Evolutionary conservation across 2,888 invertebrate species (phyloP).

Genomic region (Dascillus cervinus): DNA sequence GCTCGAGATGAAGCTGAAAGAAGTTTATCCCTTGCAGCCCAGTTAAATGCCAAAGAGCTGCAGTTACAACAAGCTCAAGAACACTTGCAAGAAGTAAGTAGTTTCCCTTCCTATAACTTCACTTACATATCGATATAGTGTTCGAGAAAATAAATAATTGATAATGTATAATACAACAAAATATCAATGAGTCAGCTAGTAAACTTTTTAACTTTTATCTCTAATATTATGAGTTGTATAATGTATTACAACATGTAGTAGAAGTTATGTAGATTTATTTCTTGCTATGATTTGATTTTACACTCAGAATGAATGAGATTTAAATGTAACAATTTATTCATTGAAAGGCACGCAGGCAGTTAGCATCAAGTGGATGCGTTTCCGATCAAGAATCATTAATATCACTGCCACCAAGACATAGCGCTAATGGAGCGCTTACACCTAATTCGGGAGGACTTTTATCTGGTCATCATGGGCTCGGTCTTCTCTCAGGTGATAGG

Average conservation of each 20-base stretch:
- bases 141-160: too few species aligned
- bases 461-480: slow-evolving; percentile 43
- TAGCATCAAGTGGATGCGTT: slow-evolving; percentile 68
- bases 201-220: too few species aligned
- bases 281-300: too few species aligned
- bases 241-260: too few species aligned
- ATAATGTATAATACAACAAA: too few species aligned
- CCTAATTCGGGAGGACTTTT: slow-evolving; percentile 49
- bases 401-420: slow-evolving; percentile 54
- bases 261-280: too few species aligned
- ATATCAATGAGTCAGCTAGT: too few species aligned
- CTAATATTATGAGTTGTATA: too few species aligned
- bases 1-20: slow-evolving; percentile 87
- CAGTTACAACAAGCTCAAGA: slow-evolving; percentile 79
- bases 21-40: slow-evolving; percentile 76
- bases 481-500: slow-evolving; percentile 55
- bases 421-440: slow-evolving; percentile 57
- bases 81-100: slow-evolving; percentile 69
- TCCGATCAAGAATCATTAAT: slow-evolving; percentile 75
- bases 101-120: too few species aligned
- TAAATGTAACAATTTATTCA: too few species aligned
- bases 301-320: too few species aligned
- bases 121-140: too few species aligned
- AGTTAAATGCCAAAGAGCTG: slow-evolving; percentile 78
- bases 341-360: slow-evolving; percentile 60